A percentile compares a stretch with the other conserved stretches of the same genome.
Evolutionary conservation across 1,140 invertebrate genomes (phyloP).

Genomic region (Phenacoccus solenopsis): DNA sequence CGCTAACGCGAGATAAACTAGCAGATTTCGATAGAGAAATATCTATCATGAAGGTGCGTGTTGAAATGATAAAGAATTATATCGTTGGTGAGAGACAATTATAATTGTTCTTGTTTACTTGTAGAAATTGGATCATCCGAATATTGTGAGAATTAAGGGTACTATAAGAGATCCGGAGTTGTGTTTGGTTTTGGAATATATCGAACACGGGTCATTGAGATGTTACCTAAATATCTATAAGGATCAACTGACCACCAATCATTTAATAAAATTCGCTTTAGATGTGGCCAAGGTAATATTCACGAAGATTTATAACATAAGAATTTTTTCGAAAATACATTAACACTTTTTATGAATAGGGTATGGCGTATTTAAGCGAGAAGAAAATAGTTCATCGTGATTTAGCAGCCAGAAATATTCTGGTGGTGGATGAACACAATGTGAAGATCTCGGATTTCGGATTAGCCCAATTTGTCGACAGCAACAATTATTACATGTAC

Average conservation of each 20-base stretch:
- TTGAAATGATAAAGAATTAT: too few species aligned
- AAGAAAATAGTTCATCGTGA: slow-evolving; percentile 78
- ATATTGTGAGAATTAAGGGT: slow-evolving; percentile 75
- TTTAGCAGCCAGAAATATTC: slow-evolving; percentile 72
- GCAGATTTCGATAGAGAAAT: slow-evolving; percentile 58
- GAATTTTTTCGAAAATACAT: slow-evolving; percentile 17
- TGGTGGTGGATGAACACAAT: slow-evolving; percentile 61
- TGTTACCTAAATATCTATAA: slow-evolving; percentile 57
- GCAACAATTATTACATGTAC: slow-evolving; percentile 64
- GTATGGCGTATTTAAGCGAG: slow-evolving; percentile 74
- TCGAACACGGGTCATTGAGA: slow-evolving; percentile 64
- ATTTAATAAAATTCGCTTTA: slow-evolving; percentile 57
- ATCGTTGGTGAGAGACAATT: not conserved
- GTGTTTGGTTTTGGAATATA: slow-evolving; percentile 76
- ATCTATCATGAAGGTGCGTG: slow-evolving; percentile 54
- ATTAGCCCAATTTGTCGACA: slow-evolving; percentile 62
- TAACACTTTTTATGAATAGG: slow-evolving; percentile 38
- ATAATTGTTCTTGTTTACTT: slow-evolving; percentile 23
- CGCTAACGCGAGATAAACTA: not conserved
- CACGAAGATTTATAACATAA: not conserved
- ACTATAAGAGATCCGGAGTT: slow-evolving; percentile 62
- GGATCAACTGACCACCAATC: slow-evolving; percentile 26
- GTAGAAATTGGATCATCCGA: slow-evolving; percentile 62
- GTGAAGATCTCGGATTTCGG: slow-evolving; percentile 91
- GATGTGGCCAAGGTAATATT: slow-evolving; percentile 58